Evolutionary conservation across 2,888 invertebrate species (phyloP).

Genomic region (Phyto melanocephala): DNA sequence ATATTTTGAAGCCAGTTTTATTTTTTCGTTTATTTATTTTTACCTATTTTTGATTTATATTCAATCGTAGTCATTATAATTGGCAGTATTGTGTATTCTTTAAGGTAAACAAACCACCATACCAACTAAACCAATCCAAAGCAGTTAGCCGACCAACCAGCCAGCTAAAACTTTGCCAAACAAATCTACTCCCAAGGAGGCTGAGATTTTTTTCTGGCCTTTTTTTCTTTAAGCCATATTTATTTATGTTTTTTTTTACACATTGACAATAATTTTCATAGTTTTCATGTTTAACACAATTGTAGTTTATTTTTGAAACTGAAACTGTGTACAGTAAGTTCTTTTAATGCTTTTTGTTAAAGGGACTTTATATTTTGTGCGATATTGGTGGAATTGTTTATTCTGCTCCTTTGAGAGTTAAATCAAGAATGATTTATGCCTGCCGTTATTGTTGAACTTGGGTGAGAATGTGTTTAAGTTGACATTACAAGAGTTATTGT

Average conservation of each 20-base stretch:
- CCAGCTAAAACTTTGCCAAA: not conserved
- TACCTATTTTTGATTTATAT: conserved; percentile 62
- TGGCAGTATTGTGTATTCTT: conserved; percentile 54
- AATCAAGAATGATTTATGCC: conserved; percentile 56
- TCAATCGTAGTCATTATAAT: conserved; percentile 61
- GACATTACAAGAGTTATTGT: conserved; percentile 64
- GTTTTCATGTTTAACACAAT: conserved; percentile 55
- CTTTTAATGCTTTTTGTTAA: conserved; percentile 8
- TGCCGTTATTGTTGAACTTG: conserved; percentile 51
- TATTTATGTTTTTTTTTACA: conserved; percentile 3
- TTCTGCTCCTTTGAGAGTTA: conserved; percentile 44
- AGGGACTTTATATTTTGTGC: conserved; percentile 10
- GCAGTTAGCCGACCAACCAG: not conserved
- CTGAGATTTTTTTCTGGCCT: conserved; percentile 23
- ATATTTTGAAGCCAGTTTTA: not conserved
- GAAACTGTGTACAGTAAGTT: not conserved
- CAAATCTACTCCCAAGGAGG: conserved; percentile 6
- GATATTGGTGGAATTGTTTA: not conserved
- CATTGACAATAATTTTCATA: conserved; percentile 62
- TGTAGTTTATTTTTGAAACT: conserved; percentile 35
- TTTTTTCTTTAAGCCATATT: not conserved
- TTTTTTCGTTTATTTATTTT: conserved; percentile 31
- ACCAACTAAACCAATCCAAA: not conserved
- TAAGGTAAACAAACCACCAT: conserved; percentile 18
- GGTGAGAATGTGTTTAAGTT: conserved; percentile 59